These are phyloP conservation scores for Rhipidura dahli DNA, from an alignment of 2,113 vertebrate genomes.

Conservation along the genomic window DNA sequence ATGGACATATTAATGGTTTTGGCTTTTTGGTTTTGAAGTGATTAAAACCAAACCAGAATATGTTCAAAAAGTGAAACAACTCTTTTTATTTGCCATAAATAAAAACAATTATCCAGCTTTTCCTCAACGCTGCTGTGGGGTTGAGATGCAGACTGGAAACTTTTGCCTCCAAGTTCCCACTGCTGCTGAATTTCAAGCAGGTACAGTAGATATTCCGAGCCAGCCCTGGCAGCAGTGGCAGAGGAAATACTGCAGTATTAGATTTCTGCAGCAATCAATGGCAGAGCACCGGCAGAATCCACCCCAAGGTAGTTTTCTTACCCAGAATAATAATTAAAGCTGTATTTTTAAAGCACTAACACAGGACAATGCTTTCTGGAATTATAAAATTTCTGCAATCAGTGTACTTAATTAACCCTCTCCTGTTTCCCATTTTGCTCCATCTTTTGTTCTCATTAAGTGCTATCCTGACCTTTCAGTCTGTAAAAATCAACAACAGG, in stretches of 20 bases:
- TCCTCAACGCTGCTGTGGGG: background rate
- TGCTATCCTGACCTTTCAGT: constrained; percentile 51
- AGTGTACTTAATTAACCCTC: constrained; percentile 3
- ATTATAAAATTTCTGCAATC: constrained; percentile 6
- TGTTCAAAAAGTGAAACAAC: background rate
- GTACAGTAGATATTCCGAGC: background rate
- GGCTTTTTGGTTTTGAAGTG: background rate
- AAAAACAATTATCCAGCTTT: background rate
- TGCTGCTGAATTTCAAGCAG: constrained; percentile 17
- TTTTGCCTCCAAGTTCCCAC: background rate
- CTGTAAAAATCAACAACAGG: constrained; percentile 19
- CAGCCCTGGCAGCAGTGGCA: background rate
- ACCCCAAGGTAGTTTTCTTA: background rate
- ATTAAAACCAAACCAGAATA: background rate
- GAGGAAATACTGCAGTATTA: background rate
- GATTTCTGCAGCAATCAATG: constrained; percentile 33
- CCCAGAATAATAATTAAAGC: constrained; percentile 15
- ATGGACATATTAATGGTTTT: background rate
- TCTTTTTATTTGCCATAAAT: background rate
- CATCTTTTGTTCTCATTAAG: constrained; percentile 25
- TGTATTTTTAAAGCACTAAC: background rate
- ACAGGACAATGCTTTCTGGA: background rate
- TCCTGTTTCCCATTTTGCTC: constrained; percentile 2
- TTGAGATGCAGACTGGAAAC: background rate
- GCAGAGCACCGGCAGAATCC: background rate